These are phyloP conservation scores for Tenthredo notha DNA, from an alignment of 2,888 invertebrate species.

Conservation along the genomic window DNA sequence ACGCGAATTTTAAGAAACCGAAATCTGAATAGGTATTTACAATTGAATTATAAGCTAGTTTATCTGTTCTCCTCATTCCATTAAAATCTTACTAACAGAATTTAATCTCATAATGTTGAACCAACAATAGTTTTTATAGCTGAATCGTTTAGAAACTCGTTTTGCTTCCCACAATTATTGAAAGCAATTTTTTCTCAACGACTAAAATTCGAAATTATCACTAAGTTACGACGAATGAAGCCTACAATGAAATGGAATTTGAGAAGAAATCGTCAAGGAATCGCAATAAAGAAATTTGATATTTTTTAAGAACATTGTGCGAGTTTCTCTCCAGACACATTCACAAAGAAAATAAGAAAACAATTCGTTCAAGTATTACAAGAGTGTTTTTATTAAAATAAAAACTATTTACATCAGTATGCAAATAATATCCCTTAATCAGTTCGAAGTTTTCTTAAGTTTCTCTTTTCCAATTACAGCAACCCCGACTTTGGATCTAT, in stretches of 20 bases:
- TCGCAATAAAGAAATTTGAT: background rate
- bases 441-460: background rate
- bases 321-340: background rate
- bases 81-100: background rate
- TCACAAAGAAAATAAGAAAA: background rate
- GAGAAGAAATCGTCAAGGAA: background rate
- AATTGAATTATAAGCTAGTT: background rate
- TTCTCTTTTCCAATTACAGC: constrained; percentile 74
- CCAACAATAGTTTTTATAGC: background rate
- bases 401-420: constrained; percentile 21
- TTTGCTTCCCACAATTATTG: background rate
- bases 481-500: constrained; percentile 87
- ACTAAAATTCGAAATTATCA: background rate
- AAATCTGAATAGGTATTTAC: background rate
- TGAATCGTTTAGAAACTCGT: background rate
- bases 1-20: background rate
- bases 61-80: constrained; percentile 1
- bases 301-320: background rate
- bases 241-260: background rate
- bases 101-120: background rate
- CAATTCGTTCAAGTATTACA: background rate
- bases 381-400: constrained; percentile 15
- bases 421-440: background rate
- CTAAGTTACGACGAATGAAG: background rate
- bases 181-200: background rate